These are phyloP conservation scores for Platycheirus rosarum DNA, from an alignment of 2,888 invertebrate species.

Conservation along the genomic window DNA sequence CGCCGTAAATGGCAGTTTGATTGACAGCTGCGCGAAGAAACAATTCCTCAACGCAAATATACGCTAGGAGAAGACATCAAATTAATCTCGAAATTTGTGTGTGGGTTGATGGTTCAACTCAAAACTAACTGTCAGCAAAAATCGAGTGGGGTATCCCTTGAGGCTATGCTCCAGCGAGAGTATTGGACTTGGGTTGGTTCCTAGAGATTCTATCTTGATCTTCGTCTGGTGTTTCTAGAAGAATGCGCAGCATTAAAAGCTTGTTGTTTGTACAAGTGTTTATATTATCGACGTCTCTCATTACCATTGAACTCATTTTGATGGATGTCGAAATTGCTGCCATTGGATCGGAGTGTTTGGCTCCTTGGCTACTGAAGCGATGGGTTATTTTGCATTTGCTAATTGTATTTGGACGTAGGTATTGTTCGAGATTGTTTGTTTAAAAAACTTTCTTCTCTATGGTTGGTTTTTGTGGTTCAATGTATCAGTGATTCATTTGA, in stretches of 20 bases:
- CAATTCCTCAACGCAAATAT: conserved; percentile 21
- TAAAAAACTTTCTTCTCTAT: conserved; percentile 29
- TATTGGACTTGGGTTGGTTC: conserved; percentile 16
- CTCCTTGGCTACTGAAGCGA: conserved; percentile 23
- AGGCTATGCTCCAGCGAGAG: conserved; percentile 42
- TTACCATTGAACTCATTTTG: conserved; percentile 43
- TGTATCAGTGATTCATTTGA: conserved; percentile 35
- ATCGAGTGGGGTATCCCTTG: conserved; percentile 45
- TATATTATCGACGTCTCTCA: conserved; percentile 40
- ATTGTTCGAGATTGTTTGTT: conserved; percentile 37
- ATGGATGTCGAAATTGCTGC: conserved; percentile 26
- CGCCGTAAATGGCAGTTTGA: conserved; percentile 63
- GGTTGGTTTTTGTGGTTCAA: conserved; percentile 14
- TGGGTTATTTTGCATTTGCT: conserved; percentile 36
- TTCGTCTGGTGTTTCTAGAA: not conserved
- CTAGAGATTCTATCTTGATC: conserved; percentile 19
- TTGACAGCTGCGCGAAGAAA: conserved; percentile 47
- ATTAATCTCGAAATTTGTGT: not conserved
- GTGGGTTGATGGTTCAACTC: conserved; percentile 34
- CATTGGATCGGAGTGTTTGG: not conserved
- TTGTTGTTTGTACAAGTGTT: conserved; percentile 52
- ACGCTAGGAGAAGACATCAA: not conserved
- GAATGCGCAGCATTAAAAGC: not conserved
- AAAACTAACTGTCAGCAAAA: conserved; percentile 36
- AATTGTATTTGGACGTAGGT: conserved; percentile 38